Base-by-base conservation (phyloP, 2,888 invertebrate genomes). In the Synanthedon andrenaeformis region DNA sequence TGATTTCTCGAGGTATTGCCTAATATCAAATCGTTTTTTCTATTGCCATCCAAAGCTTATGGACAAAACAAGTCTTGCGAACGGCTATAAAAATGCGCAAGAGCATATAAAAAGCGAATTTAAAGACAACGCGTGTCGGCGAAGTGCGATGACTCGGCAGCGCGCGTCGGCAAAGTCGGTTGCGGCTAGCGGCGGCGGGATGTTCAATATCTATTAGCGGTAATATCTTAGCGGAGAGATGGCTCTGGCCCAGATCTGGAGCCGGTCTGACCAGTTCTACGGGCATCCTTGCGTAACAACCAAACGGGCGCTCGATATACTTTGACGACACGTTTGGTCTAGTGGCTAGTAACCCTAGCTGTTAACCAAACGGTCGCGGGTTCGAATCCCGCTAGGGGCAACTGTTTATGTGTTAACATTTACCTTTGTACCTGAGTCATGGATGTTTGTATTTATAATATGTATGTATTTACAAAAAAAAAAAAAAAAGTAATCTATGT, bases 201-300 rank as follows among this genome's bases (percentile, higher is more conserved):
- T 64, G 74, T 71, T 75, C 74, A 79, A 76, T 81, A 83, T 85
- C 82, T 86, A 86, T 84, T 83, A 82, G 79, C 74, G 73, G 80
- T 76, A 76, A 79, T 82, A 82, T 79, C 70, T 80, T 77, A 77
- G 75, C 70, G 65, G 74, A 74, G 81, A 82, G 83, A 86, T 85
- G 84, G 72, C 71, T 80, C 79, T 86, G 86, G 76, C 86, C 86
- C 83, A 85, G 82, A 75, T 86, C 74, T 65, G 68, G 58, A 77
- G 78, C 87, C 84, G 85, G 87, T 86, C 66, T 69, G 66, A 82
- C 85, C 81, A 81, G 85, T 86, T 83, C 73, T 62, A 62, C 75
- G 73, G 70, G 68, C 79, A 84, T 80, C 82, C 77, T 86, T 85
- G 79, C 85, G 82, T 81, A 86, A 86, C 74, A 67, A 51, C 53